phyloP scores from a whole-genome alignment of 2,888 invertebrate genomes.

The Aspidiotus destructor region DNA sequence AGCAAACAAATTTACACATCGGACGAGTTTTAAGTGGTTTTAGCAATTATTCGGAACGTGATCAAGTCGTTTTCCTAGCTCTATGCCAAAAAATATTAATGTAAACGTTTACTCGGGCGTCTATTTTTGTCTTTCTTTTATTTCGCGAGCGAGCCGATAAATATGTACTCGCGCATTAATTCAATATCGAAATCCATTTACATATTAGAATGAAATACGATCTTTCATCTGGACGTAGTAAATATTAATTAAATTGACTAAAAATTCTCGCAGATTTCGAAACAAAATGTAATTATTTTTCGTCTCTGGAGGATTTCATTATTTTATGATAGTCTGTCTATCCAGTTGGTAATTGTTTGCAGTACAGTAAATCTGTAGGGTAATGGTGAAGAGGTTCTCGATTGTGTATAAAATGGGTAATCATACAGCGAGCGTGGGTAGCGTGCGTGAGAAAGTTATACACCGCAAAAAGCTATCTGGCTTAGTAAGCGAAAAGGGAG shows the following conservation, averaged over 20 bases:
- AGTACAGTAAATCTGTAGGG: too few species aligned
- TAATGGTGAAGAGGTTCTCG: too few species aligned
- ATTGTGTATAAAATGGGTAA: too few species aligned
- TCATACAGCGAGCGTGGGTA: too few species aligned
- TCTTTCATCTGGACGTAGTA: background rate
- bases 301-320: too few species aligned
- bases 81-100: background rate
- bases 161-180: background rate
- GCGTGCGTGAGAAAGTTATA: too few species aligned
- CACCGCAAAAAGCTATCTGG: too few species aligned
- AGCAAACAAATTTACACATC: constrained; percentile 19
- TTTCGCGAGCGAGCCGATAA: background rate
- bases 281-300: too few species aligned
- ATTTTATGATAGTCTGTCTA: too few species aligned
- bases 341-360: too few species aligned
- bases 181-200: constrained; percentile 11
- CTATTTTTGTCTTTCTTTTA: background rate
- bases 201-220: constrained; percentile 15
- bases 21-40: constrained; percentile 17
- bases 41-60: constrained; percentile 14
- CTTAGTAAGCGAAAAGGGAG: too few species aligned
- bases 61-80: background rate
- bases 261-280: background rate
- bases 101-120: background rate
- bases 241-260: constrained; percentile 4